Percentiles rank a stretch among this genome's conserved stretches.
Conservation (phyloP, 2,113 vertebrate genomes). For the Irena cyanogastra region DNA sequence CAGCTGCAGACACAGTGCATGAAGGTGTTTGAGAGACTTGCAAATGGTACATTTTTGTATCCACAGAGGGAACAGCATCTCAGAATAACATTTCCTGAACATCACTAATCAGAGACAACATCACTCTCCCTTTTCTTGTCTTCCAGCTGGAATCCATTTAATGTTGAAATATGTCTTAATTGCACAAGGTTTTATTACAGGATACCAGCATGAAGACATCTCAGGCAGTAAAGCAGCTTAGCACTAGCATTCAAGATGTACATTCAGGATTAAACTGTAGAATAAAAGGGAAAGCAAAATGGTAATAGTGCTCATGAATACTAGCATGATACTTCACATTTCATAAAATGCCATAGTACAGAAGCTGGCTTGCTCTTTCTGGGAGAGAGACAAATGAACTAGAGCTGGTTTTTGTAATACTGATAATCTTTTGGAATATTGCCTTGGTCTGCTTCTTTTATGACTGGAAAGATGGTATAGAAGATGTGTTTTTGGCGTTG, state of each 20-base stretch:
- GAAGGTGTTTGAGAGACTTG: neutral
- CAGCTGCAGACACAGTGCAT: neutral
- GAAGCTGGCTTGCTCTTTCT: neutral
- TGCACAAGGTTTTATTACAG: neutral
- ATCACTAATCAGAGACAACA: neutral
- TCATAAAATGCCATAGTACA: neutral
- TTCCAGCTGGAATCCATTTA: neutral
- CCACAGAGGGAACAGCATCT: neutral
- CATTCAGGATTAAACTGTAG: neutral
- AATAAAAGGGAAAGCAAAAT: neutral
- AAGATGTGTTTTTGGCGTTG: neutral
- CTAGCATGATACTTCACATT: neutral
- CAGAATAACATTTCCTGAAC: neutral
- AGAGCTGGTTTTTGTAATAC: neutral
- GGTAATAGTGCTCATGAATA: neutral
- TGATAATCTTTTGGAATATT: neutral
- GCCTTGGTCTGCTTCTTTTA: neutral
- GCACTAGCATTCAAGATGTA: neutral
- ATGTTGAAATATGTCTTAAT: conserved; percentile 1
- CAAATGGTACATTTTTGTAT: neutral
- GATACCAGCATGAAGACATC: neutral
- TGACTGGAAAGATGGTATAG: neutral
- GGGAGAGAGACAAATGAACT: neutral
- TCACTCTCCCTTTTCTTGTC: neutral
- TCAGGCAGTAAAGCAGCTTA: neutral